These are phyloP conservation scores for Lasioglossum albipes DNA, from an alignment of 1,140 invertebrate species.

Conservation along the genomic window DNA sequence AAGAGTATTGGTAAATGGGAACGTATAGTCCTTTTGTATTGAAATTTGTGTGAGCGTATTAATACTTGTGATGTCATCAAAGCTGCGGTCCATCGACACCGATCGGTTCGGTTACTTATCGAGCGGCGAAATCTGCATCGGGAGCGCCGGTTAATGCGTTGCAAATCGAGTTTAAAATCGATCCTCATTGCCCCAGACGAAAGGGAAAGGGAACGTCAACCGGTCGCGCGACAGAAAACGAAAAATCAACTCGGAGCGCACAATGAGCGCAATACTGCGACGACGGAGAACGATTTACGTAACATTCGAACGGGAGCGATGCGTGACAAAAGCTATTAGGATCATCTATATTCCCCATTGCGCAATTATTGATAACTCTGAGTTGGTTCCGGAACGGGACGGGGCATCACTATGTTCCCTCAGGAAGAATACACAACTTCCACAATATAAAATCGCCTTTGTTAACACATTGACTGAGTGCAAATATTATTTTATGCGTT, in stretches of 20 bases:
- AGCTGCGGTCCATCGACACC: conserved; percentile 1
- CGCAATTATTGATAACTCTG: neutral
- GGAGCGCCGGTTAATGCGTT: neutral
- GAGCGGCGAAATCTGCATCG: conserved; percentile 8
- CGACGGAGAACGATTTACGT: conserved; percentile 2
- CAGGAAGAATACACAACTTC: too few relatives aligned
- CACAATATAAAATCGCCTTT: too few relatives aligned
- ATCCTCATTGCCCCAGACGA: neutral
- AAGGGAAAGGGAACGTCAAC: neutral
- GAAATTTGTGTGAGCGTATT: conserved; percentile 25
- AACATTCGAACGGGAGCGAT: conserved; percentile 16
- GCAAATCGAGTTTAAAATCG: neutral
- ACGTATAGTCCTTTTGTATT: too few relatives aligned
- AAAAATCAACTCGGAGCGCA: neutral
- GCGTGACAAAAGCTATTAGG: neutral
- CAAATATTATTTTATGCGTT: too few relatives aligned
- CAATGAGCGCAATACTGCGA: neutral
- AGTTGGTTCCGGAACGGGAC: neutral
- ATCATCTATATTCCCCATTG: conserved; percentile 8
- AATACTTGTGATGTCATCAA: conserved; percentile 55
- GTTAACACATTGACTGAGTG: too few relatives aligned
- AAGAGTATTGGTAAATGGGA: too few relatives aligned
- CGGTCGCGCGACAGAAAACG: neutral
- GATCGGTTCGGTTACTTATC: conserved; percentile 28
- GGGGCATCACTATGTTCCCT: too few relatives aligned